Base-by-base conservation (phyloP, 2,797 vertebrate genomes). In the Pyrocephalus nanus region DNA sequence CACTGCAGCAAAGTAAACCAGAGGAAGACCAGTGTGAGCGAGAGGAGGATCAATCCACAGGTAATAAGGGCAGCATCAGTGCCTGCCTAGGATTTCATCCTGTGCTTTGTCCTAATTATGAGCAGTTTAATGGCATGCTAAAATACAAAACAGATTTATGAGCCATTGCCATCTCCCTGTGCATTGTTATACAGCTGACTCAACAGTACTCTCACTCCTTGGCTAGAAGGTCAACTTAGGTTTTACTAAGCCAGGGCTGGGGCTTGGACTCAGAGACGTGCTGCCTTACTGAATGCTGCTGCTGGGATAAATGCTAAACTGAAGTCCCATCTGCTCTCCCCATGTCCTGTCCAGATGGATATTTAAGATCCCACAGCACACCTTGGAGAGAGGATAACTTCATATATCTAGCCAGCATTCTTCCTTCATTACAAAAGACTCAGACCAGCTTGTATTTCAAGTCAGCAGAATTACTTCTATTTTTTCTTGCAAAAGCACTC, bases 101-200 rank as follows among this genome's bases (percentile, higher is more conserved):
- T 86, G 89, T 92, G 85, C 80, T 96, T 86, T 92, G 91, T 88
- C 94, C 96, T 97, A 93, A 96, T 96, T 96, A 90, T 73, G 54
- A 86, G 66, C 75, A 90, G 81, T 88, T 96, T 95, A 90, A 96
- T 87, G 90, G 82, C 89, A 93, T 58, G 70, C 91, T 91, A 86
- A 94, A 87, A 90, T 79, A 90, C 78, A 92, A 94, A 95, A 64
- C 86, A 85, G 90, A 90, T 86, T 96, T 94, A 93, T 90, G 73
- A 95, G 91, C 79, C 90, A 29, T 83, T 89, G 72, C 81, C 55
- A 75, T 95, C 74, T 96, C 73, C 53, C 71, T 81, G 86, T 94
- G 76, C 67, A 26, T 64, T 80, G 55, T 50, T 62, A 73, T 80
- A 67, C 72, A 88, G 92, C 92, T 94, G 78, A 95, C 84, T 96